Conservation (phyloP, 2,888 invertebrate species). For the Aporophyla lueneburgensis region DNA sequence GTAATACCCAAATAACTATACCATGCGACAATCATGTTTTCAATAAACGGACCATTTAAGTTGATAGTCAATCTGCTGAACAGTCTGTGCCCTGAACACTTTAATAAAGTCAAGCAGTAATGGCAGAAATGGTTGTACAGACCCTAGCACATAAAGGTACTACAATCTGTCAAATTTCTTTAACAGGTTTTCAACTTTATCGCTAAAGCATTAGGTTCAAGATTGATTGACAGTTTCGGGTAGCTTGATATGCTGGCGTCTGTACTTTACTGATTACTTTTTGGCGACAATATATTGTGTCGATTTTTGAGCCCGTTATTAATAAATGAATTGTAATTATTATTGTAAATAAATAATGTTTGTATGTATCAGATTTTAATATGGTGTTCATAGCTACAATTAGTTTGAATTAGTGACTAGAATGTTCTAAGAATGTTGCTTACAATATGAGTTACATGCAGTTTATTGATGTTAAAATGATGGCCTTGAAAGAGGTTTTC, state of each 20-base stretch:
- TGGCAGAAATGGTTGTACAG: not conserved
- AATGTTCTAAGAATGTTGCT: constrained; percentile 42
- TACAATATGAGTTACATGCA: not conserved
- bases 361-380: constrained; percentile 33
- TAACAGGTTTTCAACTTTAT: too few species aligned
- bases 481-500: not conserved
- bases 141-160: too few species aligned
- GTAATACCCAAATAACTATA: not conserved
- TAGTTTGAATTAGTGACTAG: constrained; percentile 20
- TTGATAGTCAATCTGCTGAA: not conserved
- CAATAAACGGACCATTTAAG: not conserved
- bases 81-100: not conserved
- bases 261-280: not conserved
- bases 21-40: not conserved
- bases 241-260: too few species aligned
- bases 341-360: constrained; percentile 43
- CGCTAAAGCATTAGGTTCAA: too few species aligned
- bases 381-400: constrained; percentile 8
- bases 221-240: too few species aligned
- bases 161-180: too few species aligned
- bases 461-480: constrained; percentile 19
- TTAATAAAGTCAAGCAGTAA: too few species aligned
- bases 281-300: not conserved
- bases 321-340: not conserved
- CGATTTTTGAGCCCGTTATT: constrained; percentile 36